These are phyloP conservation scores for Phymatocera aterrima DNA, from an alignment of 2,888 invertebrate species.

Conservation along the genomic window DNA sequence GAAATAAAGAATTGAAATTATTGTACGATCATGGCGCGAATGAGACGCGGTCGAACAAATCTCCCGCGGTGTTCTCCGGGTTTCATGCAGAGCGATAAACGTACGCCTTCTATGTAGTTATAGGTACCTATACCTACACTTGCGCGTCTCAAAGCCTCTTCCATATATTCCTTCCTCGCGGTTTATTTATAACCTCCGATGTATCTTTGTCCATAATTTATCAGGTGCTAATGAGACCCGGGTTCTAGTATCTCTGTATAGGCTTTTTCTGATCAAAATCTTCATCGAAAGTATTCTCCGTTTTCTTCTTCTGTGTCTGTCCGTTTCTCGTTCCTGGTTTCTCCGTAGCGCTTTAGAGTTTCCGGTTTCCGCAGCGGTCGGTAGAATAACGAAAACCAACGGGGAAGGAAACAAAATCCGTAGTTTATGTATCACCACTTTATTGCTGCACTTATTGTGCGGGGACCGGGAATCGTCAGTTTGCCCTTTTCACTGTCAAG, in stretches of 20 bases:
- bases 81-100: slow-evolving; percentile 33
- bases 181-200: slow-evolving; percentile 25
- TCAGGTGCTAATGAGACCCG: slow-evolving; percentile 36
- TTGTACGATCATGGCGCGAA: slow-evolving; percentile 28
- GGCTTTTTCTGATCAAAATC: too few relatives aligned
- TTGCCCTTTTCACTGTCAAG: background rate
- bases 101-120: too few relatives aligned
- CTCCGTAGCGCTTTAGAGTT: too few relatives aligned
- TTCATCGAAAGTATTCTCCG: too few relatives aligned
- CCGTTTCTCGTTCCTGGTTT: too few relatives aligned
- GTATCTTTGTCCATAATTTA: slow-evolving; percentile 22
- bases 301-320: too few relatives aligned
- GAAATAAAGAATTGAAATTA: slow-evolving; percentile 37
- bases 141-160: background rate
- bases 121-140: too few relatives aligned
- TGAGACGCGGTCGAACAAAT: slow-evolving; percentile 20
- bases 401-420: too few relatives aligned
- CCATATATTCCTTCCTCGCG: background rate
- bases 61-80: slow-evolving; percentile 30
- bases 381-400: too few relatives aligned
- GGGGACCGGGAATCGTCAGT: too few relatives aligned
- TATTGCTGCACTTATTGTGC: too few relatives aligned
- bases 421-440: background rate
- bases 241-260: background rate
- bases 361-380: too few relatives aligned